Evolutionary conservation across 2,113 vertebrate genomes (phyloP), one percentile per base, ranked within the genome.

Genomic region (Micromys minutus): DNA sequence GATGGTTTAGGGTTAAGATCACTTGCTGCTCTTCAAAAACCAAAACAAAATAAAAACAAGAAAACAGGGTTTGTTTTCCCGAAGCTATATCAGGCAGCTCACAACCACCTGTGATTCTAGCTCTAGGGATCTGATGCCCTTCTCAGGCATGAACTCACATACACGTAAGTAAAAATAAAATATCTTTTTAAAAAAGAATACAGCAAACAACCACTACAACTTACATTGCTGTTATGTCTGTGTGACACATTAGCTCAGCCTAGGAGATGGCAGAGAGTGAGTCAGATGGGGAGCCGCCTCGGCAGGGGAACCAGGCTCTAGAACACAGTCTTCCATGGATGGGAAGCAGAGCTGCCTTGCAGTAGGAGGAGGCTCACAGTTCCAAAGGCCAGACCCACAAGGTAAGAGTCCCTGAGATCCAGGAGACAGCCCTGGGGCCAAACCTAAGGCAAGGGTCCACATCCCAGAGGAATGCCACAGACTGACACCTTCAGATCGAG

Each of bases 391-490:
- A 39, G 59, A 75, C 19, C 42, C 10, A 5, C 0, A 17, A 87
- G 26, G 36, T 21, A 31, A 26, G 45, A 22, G 45, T 22, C 42
- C n/a, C 21, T 13, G 52, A 50, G 29, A 47, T 31, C 34, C 17
- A 52, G 42, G 29, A 26, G 69, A 72, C 6, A 26, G 69, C 15
- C 13, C 39, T 36, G 45, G 34, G 75, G 63, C 10, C 52, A 26
- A 0, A 0, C 75, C 42, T 1, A 16, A 47, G 50, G 69, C 31
- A 31, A 71, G 75, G 0, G 24, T 1, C 26, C 80, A 39, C 0
- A 22, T 26, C 39, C 26, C 5, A 75, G 55, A 8, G 80, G 59
- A 79, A 90, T 87, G 76, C 50, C 34, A 15, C 3, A 77, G 83
- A 79, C 59, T 89, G 61, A 59, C 0, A 87, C 19, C 63, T 79